Conservation (phyloP, 2,797 vertebrate genomes). For the Chaenodraco wilsoni region DNA sequence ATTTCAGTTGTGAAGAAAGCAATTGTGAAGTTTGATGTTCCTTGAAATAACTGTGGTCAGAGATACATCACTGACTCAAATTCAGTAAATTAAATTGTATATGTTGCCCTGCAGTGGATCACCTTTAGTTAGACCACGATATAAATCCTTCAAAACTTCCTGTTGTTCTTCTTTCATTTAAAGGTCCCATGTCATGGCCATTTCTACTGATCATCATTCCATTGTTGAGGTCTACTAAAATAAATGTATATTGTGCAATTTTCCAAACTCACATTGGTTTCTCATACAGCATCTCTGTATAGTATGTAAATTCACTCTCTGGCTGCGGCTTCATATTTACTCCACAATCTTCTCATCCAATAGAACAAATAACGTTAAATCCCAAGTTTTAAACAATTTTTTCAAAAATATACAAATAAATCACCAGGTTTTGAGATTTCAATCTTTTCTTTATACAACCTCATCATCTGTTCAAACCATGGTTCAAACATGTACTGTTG, state of each 20-base stretch:
- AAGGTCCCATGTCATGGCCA: too few relatives aligned
- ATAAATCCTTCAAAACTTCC: conserved; percentile 13
- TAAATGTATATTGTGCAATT: too few relatives aligned
- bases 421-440: conserved; percentile 1
- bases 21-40: conserved; percentile 56
- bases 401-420: background rate
- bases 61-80: conserved; percentile 44
- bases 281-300: too few relatives aligned
- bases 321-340: background rate
- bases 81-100: conserved; percentile 12
- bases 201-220: too few relatives aligned
- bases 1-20: conserved; percentile 49
- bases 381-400: background rate
- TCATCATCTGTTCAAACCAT: background rate
- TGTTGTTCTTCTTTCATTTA: background rate
- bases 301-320: too few relatives aligned
- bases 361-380: background rate
- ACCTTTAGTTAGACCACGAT: conserved; percentile 19
- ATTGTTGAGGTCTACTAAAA: too few relatives aligned
- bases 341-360: background rate
- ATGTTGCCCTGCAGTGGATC: conserved; percentile 27
- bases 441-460: background rate
- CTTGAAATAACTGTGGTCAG: conserved; percentile 56
- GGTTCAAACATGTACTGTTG: background rate
- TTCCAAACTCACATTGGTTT: too few relatives aligned